These are phyloP conservation scores for Nesoenas mayeri DNA, from an alignment of 2,113 vertebrate species.

Conservation along the genomic window DNA sequence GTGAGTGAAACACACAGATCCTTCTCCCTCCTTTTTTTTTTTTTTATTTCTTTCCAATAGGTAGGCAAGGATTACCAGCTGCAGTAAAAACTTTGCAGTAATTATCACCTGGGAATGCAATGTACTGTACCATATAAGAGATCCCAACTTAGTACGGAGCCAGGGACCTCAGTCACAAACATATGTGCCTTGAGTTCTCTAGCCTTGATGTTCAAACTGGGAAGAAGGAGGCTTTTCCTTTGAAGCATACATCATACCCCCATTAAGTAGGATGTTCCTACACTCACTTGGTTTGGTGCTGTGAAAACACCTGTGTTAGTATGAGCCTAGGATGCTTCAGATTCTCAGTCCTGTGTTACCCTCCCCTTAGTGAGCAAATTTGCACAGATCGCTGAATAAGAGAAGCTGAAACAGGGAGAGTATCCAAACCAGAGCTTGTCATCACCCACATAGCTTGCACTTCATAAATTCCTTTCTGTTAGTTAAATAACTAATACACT, in stretches of 20 bases:
- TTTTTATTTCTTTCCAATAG: neutral
- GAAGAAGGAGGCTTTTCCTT: neutral
- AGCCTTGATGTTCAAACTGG: neutral
- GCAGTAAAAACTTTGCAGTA: neutral
- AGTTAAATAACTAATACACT: neutral
- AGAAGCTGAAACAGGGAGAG: neutral
- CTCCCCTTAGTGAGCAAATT: neutral
- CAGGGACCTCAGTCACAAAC: neutral
- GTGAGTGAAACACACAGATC: neutral
- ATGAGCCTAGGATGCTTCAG: neutral
- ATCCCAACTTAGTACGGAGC: neutral
- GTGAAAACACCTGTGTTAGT: neutral
- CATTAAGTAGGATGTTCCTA: neutral
- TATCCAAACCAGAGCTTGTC: neutral
- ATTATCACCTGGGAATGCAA: neutral
- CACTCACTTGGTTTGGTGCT: neutral
- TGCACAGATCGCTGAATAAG: fast-evolving
- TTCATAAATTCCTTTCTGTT: neutral
- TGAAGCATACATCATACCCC: too few species aligned
- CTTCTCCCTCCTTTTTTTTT: neutral
- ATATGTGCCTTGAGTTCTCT: neutral
- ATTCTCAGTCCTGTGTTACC: neutral
- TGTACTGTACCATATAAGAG: neutral
- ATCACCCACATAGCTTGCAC: neutral
- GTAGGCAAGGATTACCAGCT: neutral